Conservation (phyloP, 2,888 invertebrate genomes). For the Ochropleura plecta region DNA sequence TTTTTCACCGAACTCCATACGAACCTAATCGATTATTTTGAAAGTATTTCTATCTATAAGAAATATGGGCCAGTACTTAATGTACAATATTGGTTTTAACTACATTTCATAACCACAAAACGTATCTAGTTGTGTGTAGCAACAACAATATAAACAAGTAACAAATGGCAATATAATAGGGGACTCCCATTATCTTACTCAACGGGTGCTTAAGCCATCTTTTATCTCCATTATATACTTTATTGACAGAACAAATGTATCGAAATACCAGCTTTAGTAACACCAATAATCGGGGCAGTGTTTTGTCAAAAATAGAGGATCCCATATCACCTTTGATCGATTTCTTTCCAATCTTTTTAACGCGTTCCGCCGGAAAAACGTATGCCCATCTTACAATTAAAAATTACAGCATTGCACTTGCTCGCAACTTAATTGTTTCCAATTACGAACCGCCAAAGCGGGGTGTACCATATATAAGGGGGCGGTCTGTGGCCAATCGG, state of each 20-base stretch:
- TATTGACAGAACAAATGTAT: slow-evolving; percentile 67
- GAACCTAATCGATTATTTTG: slow-evolving; percentile 24
- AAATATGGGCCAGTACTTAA: slow-evolving; percentile 51
- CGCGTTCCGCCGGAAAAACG: slow-evolving; percentile 76
- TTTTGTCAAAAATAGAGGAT: slow-evolving; percentile 30
- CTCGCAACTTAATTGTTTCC: slow-evolving; percentile 87
- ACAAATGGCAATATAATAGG: slow-evolving; percentile 74
- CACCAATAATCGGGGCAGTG: slow-evolving; percentile 14
- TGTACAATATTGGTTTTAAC: slow-evolving; percentile 56
- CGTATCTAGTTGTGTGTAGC: slow-evolving; percentile 67
- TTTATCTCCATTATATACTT: slow-evolving; percentile 70
- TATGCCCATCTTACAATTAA: slow-evolving; percentile 84
- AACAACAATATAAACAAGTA: slow-evolving; percentile 68
- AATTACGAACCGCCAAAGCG: slow-evolving; percentile 85
- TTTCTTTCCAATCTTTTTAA: slow-evolving; percentile 28
- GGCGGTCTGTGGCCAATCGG: slow-evolving; percentile 78
- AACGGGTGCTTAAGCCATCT: slow-evolving; percentile 68
- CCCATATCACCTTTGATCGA: neutral
- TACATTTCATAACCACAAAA: slow-evolving; percentile 69
- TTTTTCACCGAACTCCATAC: slow-evolving; percentile 15
- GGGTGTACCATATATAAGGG: slow-evolving; percentile 88
- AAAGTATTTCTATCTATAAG: slow-evolving; percentile 29
- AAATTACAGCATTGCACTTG: slow-evolving; percentile 87
- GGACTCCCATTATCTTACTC: slow-evolving; percentile 69
- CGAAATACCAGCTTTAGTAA: slow-evolving; percentile 26